Base-by-base conservation (phyloP, 2,113 vertebrate genomes). In the Scatophagus argus region DNA sequence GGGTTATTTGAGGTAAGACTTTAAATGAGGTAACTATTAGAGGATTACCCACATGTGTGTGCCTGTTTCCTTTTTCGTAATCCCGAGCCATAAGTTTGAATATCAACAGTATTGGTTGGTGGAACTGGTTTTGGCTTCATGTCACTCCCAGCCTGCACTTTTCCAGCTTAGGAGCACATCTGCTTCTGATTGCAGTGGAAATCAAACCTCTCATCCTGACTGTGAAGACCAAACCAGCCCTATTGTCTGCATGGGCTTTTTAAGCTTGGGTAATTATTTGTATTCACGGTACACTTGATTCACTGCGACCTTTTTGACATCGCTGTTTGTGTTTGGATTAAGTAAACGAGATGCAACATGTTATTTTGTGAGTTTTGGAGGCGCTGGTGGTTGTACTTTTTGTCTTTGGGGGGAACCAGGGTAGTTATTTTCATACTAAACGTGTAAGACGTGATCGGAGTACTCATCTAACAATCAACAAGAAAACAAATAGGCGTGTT, bases 131-230 rank as follows among this genome's bases (percentile, higher is more conserved):
- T 63, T 82, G 79, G 68, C 76, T 65, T 41, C 0, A 6, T 39
- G 38, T 79, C 75, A 49, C 47, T 79, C 59, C 74, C 54, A 52
- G 71, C 23, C 63, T 73, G 58, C 77, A 72, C 41, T 74, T 76
- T 62, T 36, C 79, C 79, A 84, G 68, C 49, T 77, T 25, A 71
- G 41, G 14, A 44, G 32, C 13, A 74, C 89, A 85, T 85, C 87
- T 87, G 82, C 34, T 83, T 77, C 44, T 86, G 54, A 68, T 90
- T 84, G 34, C 36, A 43, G 39, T 47, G n/a, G 52, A 86, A 82
- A 58, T 76, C 72, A 62, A 61, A 61, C 31, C 54, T 54, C 60
- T 81, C 39, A 56, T 71, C 60, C 59, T 63, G 41, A 82, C 77
- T 77, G 71, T 77, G 62, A 83, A 83, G 69, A 65, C 78, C 56